These are phyloP conservation scores for Calcarius ornatus DNA, from an alignment of 2,113 vertebrate species.

Conservation along the genomic window DNA sequence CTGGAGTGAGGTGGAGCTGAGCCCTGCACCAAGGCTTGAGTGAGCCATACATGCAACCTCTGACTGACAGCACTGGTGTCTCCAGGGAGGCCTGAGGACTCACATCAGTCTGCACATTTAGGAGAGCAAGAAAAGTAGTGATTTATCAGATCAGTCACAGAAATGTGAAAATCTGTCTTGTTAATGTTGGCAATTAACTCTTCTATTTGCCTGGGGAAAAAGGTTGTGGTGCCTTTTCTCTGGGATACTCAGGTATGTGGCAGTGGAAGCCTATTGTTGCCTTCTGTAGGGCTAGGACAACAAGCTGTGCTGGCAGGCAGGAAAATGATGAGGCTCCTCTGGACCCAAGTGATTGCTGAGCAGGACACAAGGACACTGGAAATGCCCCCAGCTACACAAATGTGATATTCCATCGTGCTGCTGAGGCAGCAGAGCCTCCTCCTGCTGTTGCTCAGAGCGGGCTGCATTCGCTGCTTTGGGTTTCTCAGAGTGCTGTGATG, in stretches of 20 bases:
- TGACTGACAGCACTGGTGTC: not conserved
- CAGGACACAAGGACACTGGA: not conserved
- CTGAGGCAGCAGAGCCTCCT: not conserved
- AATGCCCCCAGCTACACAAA: not conserved
- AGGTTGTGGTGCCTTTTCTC: not conserved
- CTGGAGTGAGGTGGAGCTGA: not conserved
- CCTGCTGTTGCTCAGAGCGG: fast-evolving
- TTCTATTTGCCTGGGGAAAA: not conserved
- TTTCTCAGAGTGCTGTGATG: not conserved
- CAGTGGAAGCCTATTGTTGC: not conserved
- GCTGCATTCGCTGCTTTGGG: not conserved
- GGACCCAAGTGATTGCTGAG: not conserved
- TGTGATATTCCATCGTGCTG: not conserved
- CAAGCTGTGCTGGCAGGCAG: not conserved
- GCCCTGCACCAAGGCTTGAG: not conserved
- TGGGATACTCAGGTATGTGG: not conserved
- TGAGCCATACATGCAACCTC: not conserved
- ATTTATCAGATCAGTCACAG: not conserved
- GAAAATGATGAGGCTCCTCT: not conserved
- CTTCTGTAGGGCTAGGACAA: not conserved
- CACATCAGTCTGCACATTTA: fast-evolving
- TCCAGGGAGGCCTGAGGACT: not conserved
- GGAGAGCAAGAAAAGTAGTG: not conserved
- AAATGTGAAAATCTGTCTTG: not conserved
- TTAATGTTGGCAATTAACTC: not conserved